Evolutionary conservation across 1,140 invertebrate genomes (phyloP).

Genomic region (Hylyphantes graminicola): DNA sequence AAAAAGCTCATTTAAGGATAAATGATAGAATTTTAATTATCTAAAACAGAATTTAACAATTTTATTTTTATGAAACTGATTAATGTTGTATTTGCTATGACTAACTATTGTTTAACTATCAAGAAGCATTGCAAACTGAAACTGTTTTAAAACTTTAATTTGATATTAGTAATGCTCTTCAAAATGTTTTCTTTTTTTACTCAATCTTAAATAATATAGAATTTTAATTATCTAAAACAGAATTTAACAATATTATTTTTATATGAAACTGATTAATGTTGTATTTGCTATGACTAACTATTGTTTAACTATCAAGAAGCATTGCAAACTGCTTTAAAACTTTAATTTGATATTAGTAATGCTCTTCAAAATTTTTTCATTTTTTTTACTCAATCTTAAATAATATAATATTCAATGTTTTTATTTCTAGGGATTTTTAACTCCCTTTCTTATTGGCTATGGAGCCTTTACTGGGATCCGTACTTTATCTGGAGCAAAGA

Average conservation of each 20-base stretch:
- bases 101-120: too few species aligned
- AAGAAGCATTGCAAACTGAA: neutral
- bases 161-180: neutral
- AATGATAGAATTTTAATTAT: too few species aligned
- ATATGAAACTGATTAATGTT: too few species aligned
- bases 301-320: too few species aligned
- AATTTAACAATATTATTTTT: too few species aligned
- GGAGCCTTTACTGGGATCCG: constrained; percentile 30
- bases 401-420: constrained; percentile 2
- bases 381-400: neutral
- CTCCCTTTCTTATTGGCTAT: constrained; percentile 56
- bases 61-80: too few species aligned
- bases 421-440: constrained; percentile 52
- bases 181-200: neutral
- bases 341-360: neutral
- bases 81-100: too few species aligned
- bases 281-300: too few species aligned
- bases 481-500: constrained; percentile 8
- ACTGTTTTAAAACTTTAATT: neutral
- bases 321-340: neutral
- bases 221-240: too few species aligned
- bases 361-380: neutral
- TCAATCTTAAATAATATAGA: neutral
- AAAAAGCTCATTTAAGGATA: too few species aligned
- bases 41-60: too few species aligned